These are phyloP conservation scores for Parus major DNA, from an alignment of 2,113 vertebrate genomes.

Conservation along the genomic window DNA sequence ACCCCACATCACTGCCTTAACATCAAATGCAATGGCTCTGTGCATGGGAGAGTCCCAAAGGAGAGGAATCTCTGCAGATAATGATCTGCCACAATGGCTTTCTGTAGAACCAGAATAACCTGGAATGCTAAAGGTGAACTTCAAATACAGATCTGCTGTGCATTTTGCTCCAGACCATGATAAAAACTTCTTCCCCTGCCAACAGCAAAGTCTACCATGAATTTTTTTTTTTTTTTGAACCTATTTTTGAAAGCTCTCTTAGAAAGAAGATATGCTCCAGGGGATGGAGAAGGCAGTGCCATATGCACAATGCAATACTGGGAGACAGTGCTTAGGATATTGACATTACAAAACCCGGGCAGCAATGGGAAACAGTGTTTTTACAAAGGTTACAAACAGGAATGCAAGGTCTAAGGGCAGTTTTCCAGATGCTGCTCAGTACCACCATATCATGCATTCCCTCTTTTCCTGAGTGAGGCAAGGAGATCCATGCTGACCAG, in stretches of 20 bases:
- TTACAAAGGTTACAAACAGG: slow-evolving; percentile 59
- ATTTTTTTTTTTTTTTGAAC: slow-evolving; percentile 13
- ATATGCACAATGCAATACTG: slow-evolving; percentile 11
- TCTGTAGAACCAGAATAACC: slow-evolving; percentile 18
- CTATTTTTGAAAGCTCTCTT: slow-evolving; percentile 45
- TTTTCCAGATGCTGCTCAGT: neutral
- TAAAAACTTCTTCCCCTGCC: neutral
- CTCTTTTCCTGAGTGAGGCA: neutral
- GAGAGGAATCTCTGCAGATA: neutral
- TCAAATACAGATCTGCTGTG: slow-evolving; percentile 40
- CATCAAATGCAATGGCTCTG: neutral
- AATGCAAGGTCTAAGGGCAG: slow-evolving; percentile 36
- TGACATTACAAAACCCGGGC: slow-evolving; percentile 46
- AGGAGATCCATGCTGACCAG: fast-evolving
- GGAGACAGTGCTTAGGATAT: slow-evolving; percentile 23
- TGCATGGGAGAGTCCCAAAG: neutral
- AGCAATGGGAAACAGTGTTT: slow-evolving; percentile 61
- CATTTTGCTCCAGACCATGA: slow-evolving; percentile 36
- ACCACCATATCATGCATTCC: neutral
- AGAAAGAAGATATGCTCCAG: slow-evolving; percentile 47
- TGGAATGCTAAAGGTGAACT: slow-evolving; percentile 62
- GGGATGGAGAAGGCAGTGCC: neutral
- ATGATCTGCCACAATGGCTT: neutral
- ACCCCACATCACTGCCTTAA: neutral
- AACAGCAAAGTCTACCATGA: slow-evolving; percentile 31